These are phyloP conservation scores for Antechinus stuartii DNA, from an alignment of 2,113 vertebrate genomes.

Conservation along the genomic window DNA sequence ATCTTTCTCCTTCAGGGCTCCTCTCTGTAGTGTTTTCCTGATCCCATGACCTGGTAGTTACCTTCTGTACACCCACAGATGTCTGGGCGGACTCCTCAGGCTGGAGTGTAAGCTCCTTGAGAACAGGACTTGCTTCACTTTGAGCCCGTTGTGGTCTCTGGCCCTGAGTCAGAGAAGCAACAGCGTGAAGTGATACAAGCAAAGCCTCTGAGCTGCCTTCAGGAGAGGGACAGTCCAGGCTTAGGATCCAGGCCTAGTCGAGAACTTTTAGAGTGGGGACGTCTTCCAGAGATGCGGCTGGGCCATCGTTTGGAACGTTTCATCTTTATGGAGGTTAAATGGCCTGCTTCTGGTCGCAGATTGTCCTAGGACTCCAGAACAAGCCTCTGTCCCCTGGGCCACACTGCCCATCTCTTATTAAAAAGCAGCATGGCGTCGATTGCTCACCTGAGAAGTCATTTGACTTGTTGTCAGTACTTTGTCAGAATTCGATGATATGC, in stretches of 20 bases:
- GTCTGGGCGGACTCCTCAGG: not conserved
- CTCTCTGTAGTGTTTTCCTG: not conserved
- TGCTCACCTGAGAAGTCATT: no score
- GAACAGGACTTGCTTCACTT: not conserved
- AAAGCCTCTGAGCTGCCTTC: not conserved
- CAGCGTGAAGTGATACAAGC: not conserved
- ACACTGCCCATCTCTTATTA: not conserved
- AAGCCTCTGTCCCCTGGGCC: not conserved
- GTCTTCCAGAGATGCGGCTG: not conserved
- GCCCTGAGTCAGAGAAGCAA: not conserved
- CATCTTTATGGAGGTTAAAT: not conserved
- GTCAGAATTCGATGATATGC: not conserved
- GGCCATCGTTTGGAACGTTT: not conserved
- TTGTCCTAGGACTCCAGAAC: not conserved
- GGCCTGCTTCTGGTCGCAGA: not conserved
- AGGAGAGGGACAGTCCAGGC: not conserved
- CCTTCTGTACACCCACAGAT: not conserved
- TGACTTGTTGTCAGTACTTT: no score
- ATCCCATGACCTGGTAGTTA: not conserved
- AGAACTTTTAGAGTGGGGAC: not conserved
- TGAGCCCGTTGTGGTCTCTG: not conserved
- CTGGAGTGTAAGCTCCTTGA: not conserved
- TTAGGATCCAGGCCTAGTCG: not conserved
- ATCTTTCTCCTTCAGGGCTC: not conserved
- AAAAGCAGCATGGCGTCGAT: no score